Percentiles rank a stretch among this genome's conserved stretches.
Evolutionary conservation across 2,888 invertebrate species (phyloP).

Genomic region (Acanthosoma haemorrhoidale): DNA sequence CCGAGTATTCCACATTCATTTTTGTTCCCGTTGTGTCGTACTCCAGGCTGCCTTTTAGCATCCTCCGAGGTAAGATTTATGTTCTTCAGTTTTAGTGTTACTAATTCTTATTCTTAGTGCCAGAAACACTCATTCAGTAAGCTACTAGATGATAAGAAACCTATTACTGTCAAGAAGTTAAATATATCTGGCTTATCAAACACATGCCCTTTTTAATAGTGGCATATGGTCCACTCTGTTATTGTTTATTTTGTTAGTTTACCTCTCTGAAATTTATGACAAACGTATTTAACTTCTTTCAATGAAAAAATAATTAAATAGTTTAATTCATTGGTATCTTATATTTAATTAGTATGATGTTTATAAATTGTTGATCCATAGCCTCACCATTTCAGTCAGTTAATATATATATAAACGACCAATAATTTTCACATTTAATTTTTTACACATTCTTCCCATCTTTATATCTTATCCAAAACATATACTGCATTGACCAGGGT

Average conservation of each 20-base stretch:
- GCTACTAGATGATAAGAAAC: conserved; percentile 6
- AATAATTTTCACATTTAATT: too few relatives aligned
- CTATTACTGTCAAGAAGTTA: conserved; percentile 10
- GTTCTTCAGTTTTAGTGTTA: neutral
- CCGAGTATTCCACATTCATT: conserved; percentile 48
- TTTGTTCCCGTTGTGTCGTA: conserved; percentile 48
- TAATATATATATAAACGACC: too few relatives aligned
- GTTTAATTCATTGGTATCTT: too few relatives aligned
- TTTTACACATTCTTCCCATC: too few relatives aligned
- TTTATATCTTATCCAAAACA: too few relatives aligned
- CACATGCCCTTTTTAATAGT: neutral
- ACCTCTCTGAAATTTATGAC: neutral
- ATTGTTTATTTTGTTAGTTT: too few relatives aligned
- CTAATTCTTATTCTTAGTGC: neutral
- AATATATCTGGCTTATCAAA: conserved; percentile 1
- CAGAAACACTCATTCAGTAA: neutral
- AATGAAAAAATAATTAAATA: too few relatives aligned
- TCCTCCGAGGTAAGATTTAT: conserved; percentile 49
- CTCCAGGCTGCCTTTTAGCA: conserved; percentile 50
- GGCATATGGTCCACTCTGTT: neutral
- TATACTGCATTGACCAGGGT: too few relatives aligned
- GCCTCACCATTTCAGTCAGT: too few relatives aligned
- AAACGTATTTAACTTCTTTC: neutral
- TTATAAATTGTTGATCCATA: too few relatives aligned
- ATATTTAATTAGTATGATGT: too few relatives aligned